A percentile compares a stretch with the other conserved stretches of the same genome.
Conservation (phyloP, 2,113 vertebrate genomes). For the Entomyzon cyanotis region DNA sequence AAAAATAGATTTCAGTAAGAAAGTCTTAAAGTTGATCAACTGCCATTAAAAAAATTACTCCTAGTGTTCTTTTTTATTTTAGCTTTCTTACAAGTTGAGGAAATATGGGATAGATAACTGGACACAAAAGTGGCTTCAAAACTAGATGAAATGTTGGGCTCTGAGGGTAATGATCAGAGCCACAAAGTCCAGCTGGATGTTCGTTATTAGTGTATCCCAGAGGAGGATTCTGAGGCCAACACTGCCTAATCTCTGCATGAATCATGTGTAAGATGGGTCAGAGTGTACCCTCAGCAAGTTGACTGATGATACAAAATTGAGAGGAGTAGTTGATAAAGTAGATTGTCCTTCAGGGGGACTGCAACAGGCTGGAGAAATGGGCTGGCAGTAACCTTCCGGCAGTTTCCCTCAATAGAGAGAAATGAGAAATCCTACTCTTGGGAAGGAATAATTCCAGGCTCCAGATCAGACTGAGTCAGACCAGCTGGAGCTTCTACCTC, state of each 20-base stretch:
- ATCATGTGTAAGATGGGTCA: neutral
- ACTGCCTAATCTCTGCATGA: neutral
- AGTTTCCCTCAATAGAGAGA: neutral
- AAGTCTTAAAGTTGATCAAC: neutral
- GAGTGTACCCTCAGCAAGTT: neutral
- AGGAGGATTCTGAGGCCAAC: neutral
- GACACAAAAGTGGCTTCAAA: rapidly evolving
- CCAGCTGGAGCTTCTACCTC: neutral
- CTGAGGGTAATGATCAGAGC: neutral
- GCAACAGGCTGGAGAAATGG: neutral
- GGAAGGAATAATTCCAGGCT: neutral
- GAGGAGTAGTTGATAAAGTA: neutral
- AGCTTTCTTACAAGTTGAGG: neutral
- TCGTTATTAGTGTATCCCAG: neutral
- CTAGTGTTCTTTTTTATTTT: neutral
- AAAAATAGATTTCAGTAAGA: neutral
- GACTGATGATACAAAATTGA: neutral
- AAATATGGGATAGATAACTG: neutral
- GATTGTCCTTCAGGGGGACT: neutral
- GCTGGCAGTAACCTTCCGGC: neutral
- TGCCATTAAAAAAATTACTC: neutral
- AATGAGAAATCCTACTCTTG: neutral
- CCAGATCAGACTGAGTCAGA: neutral
- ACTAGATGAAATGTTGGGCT: neutral
- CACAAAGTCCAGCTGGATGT: neutral